Evolutionary conservation across 2,113 vertebrate species (phyloP), one percentile per base, ranked within the genome.

Genomic region (Opisthocomus hoazin): DNA sequence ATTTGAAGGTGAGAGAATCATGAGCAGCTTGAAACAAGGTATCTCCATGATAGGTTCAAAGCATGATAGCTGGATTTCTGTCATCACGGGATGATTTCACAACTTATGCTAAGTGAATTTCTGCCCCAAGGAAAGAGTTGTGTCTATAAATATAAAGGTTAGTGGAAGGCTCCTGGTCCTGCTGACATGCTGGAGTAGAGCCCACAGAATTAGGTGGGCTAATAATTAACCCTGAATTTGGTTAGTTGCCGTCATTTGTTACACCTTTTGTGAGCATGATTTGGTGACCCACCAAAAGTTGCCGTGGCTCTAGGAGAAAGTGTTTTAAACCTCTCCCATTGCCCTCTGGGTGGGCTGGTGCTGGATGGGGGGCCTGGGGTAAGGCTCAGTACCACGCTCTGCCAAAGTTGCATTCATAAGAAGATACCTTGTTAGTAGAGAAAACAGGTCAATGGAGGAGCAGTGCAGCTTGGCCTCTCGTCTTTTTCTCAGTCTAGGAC

Each of bases 361-460:
- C 30, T 57, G 60, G 39, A 6, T 1, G 1, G 73, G 34, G 6
- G 3, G 2, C 43, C 45, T 4, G 0, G 69, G 19, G 6, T 30
- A 19, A 22, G 16, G 14, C 57, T 53, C 45, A 26, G 60, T 61
- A 81, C 46, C 60, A 70, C 1, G 1, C 79, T 85, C 78, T 61
- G 75, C 23, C 65, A 5, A 87, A 57, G 69, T 64, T 78, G 56
- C 53, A 63, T 39, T 70, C 27, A 0, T 78, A 63, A 75, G 64
- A 64, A 82, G n/a, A 41, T 89, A 41, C 43, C 0, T 6, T 51
- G 20, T 70, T 51, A 88, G 51, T 17, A 78, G 69, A 66, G 46
- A 27, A 88, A 78, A 66, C 15, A 51, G 61, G 60, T 70, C 60
- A 79, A 14, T 24, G 71, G 63, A 68, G 48, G 51, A 93, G 63